phyloP scores from a whole-genome alignment of 2,888 invertebrate species.

The Drosophila quasianomalipes region DNA sequence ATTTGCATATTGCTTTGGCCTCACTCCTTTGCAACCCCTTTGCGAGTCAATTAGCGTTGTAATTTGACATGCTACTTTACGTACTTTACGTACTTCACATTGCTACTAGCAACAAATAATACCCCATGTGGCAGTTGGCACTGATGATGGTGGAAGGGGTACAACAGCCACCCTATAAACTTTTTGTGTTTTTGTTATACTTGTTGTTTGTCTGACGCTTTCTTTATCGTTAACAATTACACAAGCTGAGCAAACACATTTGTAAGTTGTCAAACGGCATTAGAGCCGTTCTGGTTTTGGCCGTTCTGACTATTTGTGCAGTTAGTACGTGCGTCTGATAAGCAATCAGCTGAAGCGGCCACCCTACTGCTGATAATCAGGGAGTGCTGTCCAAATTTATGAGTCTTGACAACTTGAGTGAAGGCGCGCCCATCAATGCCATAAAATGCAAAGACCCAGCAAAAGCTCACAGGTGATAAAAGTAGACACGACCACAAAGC shows the following conservation, averaged over 20 bases:
- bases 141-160: not conserved
- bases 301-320: slow-evolving; percentile 3
- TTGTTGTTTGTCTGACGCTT: slow-evolving; percentile 10
- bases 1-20: slow-evolving; percentile 39
- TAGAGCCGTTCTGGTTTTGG: slow-evolving; percentile 47
- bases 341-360: slow-evolving; percentile 32
- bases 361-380: slow-evolving; percentile 29
- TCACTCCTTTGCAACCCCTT: slow-evolving; percentile 17
- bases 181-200: not conserved
- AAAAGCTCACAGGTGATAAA: slow-evolving; percentile 57
- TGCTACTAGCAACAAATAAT: not conserved
- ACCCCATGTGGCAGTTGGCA: slow-evolving; percentile 2
- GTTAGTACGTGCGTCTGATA: slow-evolving; percentile 38
- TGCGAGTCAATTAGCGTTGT: slow-evolving; percentile 67
- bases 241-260: slow-evolving; percentile 64
- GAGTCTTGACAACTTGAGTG: slow-evolving; percentile 55
- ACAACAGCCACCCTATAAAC: not conserved
- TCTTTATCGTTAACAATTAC: slow-evolving; percentile 63
- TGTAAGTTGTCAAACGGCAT: slow-evolving; percentile 67
- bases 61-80: slow-evolving; percentile 69
- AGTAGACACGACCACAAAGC: slow-evolving; percentile 16
- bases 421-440: slow-evolving; percentile 37
- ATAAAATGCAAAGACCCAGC: slow-evolving; percentile 48
- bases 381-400: slow-evolving; percentile 58
- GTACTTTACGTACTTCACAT: slow-evolving; percentile 20